These are phyloP conservation scores for Pseudochirops corinnae DNA, from an alignment of 2,797 vertebrate genomes.

Conservation along the genomic window DNA sequence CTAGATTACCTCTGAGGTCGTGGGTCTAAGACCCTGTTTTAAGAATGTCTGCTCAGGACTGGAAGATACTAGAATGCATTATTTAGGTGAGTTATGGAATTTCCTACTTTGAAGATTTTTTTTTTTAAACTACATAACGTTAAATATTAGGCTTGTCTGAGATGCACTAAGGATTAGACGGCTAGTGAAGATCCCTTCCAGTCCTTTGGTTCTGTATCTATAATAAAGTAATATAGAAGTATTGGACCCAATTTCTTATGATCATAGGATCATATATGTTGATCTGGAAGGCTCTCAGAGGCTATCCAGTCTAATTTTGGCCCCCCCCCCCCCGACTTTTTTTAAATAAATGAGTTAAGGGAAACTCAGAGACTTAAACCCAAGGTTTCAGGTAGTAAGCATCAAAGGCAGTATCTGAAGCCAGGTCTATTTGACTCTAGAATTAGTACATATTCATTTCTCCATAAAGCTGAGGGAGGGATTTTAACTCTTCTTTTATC, in stretches of 20 bases:
- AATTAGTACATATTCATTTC: not conserved
- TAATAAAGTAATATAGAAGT: not conserved
- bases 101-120: not conserved
- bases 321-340: not conserved
- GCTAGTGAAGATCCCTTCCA: not conserved
- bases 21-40: not conserved
- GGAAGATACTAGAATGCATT: not conserved
- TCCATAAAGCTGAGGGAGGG: not conserved
- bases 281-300: not conserved
- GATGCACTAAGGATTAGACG: not conserved
- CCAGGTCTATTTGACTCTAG: not conserved
- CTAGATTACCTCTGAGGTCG: not conserved
- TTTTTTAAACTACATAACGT: not conserved
- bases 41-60: not conserved
- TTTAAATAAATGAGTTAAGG: not conserved
- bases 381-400: not conserved
- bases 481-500: constrained; percentile 15
- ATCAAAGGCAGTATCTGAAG: not conserved
- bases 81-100: not conserved
- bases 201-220: not conserved
- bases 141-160: not conserved
- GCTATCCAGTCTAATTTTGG: not conserved
- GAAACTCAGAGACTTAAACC: not conserved
- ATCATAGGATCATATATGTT: not conserved
- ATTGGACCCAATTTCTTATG: not conserved